Conservation (phyloP, 2,113 vertebrate species). For the Amblyornis subalaris region DNA sequence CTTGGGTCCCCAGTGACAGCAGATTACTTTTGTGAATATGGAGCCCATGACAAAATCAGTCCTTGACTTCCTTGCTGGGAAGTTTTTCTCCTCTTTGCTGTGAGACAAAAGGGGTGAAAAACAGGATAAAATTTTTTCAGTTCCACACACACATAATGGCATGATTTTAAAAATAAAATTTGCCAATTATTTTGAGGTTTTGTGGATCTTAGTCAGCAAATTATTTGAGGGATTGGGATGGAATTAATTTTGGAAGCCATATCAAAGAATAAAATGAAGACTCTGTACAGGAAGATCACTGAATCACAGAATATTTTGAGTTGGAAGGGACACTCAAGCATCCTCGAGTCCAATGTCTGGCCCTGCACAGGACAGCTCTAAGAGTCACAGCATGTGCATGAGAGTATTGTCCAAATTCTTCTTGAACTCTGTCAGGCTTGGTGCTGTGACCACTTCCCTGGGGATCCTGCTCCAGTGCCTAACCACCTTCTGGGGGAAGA, state of each 20-base stretch:
- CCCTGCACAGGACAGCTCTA: neutral
- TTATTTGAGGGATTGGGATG: neutral
- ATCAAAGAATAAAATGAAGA: neutral
- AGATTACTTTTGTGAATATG: neutral
- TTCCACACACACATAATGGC: neutral
- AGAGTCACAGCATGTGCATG: neutral
- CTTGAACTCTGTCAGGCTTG: neutral
- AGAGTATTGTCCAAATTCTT: neutral
- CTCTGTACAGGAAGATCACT: neutral
- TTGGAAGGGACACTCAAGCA: neutral
- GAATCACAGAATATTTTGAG: fast-evolving
- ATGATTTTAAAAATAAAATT: neutral
- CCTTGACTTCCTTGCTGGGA: neutral
- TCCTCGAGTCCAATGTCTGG: neutral
- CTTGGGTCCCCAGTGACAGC: neutral
- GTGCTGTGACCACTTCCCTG: neutral
- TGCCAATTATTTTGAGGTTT: neutral
- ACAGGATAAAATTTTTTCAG: neutral
- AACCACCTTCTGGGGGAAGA: neutral
- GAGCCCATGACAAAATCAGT: neutral
- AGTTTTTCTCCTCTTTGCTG: neutral
- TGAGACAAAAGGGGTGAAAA: neutral
- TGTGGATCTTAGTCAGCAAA: neutral
- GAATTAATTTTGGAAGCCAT: constrained; percentile 3
- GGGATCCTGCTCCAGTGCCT: neutral